Base-by-base conservation (phyloP, 1,140 invertebrate genomes). In the Aphis craccivora region DNA sequence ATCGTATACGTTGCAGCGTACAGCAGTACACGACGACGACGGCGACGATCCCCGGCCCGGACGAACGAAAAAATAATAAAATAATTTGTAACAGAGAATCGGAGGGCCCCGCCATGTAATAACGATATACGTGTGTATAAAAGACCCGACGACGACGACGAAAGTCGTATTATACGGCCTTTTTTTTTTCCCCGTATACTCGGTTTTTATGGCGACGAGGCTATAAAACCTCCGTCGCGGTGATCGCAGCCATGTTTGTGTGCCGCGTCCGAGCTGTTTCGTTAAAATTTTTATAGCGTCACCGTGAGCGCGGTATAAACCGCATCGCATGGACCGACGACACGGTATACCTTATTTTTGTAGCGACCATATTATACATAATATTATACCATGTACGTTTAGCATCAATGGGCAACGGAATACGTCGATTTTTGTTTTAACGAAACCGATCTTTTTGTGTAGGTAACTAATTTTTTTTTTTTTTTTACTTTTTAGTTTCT, bases 41-140 rank as follows among this genome's bases (percentile, higher is more conserved):
- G 86, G 6, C 86, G 43, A 40, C 37, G 43, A 43, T 40, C 40
- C 43, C 43, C 84, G 40, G 84, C 84, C 84, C n/a, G 40, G 40
- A 53, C 87, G 87, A 48, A 53, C 87, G 87, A 48, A 35, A 88
- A 88, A 88, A 88, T 88, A 88, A 88, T 88, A 88, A 88, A 88
- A 88, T 88, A 88, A 88, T 88, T 88, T 88, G 87, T 88, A 53
- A 1, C n/a, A 53, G 45, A 88, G 20, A 84, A 84, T 76, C 60
- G 60, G 87, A 88, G 87, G 88, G 88, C 51, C 88, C 51, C 35
- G 87, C 48, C 88, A 51, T 51, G 18, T 37, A 53, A 25, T 18
- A 18, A 43, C 8, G 40, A 37, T 37, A 23, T 6, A 48, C 48
- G 87, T 5, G 45, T 37, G 20, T 23, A 60, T 90, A 90, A 90